Evolutionary conservation across 2,113 vertebrate genomes (phyloP).

Genomic region (Corapipo altera): DNA sequence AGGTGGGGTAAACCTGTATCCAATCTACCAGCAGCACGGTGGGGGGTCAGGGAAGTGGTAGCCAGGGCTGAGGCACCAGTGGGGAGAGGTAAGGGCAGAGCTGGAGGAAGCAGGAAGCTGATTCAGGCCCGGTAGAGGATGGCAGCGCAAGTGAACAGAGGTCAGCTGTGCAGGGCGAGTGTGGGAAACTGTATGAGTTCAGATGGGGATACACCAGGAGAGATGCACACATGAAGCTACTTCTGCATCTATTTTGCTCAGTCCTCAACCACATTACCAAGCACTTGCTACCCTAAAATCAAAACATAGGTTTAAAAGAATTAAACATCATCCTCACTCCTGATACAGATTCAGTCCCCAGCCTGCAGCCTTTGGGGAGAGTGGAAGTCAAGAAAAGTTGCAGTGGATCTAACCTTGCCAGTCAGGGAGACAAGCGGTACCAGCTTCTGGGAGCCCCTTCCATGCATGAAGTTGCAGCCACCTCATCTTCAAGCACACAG

Average conservation of each 20-base stretch:
- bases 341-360: background rate
- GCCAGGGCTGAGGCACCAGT: background rate
- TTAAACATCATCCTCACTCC: background rate
- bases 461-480: background rate
- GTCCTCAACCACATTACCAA: background rate
- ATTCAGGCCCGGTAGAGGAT: background rate
- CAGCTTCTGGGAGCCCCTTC: background rate
- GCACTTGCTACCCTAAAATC: background rate
- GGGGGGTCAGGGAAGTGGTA: background rate
- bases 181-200: background rate
- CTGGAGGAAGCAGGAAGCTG: background rate
- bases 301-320: background rate
- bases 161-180: background rate
- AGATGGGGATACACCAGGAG: background rate
- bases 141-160: background rate
- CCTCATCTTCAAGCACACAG: background rate
- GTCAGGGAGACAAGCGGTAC: background rate
- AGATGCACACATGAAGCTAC: background rate
- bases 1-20: background rate
- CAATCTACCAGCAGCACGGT: accelerated
- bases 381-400: background rate
- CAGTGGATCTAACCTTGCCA: background rate
- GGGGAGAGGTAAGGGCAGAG: background rate
- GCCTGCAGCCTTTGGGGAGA: background rate
- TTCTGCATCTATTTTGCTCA: background rate